A percentile compares a stretch with the other conserved stretches of the same genome.
phyloP scores from a whole-genome alignment of 2,888 invertebrate genomes.

The Chaetoderma sp. region DNA sequence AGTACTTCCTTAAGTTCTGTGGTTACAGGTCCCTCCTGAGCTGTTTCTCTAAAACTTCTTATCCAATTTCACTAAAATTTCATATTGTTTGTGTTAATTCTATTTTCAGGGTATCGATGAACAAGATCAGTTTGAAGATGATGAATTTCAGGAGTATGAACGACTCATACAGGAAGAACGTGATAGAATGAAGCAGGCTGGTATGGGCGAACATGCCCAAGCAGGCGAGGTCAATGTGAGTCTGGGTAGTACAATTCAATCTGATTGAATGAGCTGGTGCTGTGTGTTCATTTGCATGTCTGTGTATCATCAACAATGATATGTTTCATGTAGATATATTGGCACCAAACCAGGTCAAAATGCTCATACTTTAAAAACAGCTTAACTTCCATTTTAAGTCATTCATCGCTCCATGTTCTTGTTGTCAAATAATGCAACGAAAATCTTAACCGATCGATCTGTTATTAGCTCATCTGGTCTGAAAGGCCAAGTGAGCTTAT shows the following conservation, averaged over 20 bases:
- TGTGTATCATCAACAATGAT: too few relatives aligned
- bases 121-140: slow-evolving; percentile 83
- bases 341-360: slow-evolving; percentile 34
- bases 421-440: too few relatives aligned
- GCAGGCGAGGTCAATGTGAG: slow-evolving; percentile 71
- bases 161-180: slow-evolving; percentile 46
- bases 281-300: too few relatives aligned
- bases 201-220: slow-evolving; percentile 44
- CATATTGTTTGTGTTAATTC: background rate
- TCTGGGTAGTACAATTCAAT: slow-evolving; percentile 6
- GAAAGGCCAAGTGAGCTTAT: too few relatives aligned
- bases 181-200: slow-evolving; percentile 36
- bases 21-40: too few relatives aligned
- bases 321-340: slow-evolving; percentile 26
- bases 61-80: background rate
- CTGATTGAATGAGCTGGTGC: too few relatives aligned
- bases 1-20: too few relatives aligned
- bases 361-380: background rate
- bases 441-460: too few relatives aligned
- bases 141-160: slow-evolving; percentile 83
- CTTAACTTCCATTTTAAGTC: too few relatives aligned
- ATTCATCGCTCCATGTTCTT: too few relatives aligned
- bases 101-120: slow-evolving; percentile 77
- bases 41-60: background rate
- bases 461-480: too few relatives aligned